These are phyloP conservation scores for Tetranychus piercei DNA, from an alignment of 2,888 invertebrate species.

Conservation along the genomic window DNA sequence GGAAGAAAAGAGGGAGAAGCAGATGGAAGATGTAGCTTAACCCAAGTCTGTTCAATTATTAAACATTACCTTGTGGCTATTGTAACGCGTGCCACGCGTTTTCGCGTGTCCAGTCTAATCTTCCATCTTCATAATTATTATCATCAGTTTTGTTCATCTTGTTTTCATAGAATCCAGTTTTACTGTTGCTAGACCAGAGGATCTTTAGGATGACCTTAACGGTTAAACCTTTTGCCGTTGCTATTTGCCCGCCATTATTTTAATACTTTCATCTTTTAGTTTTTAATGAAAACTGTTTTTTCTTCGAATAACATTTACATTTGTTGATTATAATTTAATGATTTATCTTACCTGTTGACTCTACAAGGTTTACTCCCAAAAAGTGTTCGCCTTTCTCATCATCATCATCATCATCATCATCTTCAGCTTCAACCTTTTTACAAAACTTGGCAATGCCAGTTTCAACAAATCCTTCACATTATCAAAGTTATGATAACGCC, in stretches of 20 bases:
- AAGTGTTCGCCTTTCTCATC: background rate
- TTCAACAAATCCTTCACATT: background rate
- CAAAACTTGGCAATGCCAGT: background rate
- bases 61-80: background rate
- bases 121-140: background rate
- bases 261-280: no score
- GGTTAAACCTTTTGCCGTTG: no score
- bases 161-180: no score
- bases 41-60: background rate
- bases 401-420: background rate
- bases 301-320: no score
- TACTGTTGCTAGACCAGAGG: no score
- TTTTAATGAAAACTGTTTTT: no score
- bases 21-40: background rate
- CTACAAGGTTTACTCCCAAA: no score
- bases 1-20: background rate
- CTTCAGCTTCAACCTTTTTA: background rate
- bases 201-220: no score
- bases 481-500: background rate
- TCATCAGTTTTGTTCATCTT: no score
- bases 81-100: background rate
- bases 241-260: no score
- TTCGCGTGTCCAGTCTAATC: background rate
- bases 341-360: no score
- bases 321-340: no score